These are phyloP conservation scores for Todiramphus chloris DNA, from an alignment of 2,113 vertebrate genomes.

Conservation along the genomic window DNA sequence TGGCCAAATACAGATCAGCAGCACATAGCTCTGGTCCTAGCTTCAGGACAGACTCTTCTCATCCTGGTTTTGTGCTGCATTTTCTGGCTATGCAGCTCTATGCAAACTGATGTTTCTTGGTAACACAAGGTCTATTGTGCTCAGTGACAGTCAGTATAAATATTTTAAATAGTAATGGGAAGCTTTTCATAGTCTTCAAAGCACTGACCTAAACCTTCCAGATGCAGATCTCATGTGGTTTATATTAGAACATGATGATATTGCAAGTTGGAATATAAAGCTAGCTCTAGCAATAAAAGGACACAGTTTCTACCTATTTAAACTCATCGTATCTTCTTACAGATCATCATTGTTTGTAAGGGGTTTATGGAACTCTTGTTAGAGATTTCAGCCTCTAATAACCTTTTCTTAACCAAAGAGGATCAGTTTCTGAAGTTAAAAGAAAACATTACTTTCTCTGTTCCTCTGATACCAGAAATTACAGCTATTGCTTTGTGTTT, in stretches of 20 bases:
- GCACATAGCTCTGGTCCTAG: neutral
- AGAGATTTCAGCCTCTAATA: neutral
- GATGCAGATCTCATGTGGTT: conserved; percentile 12
- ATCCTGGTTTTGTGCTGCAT: neutral
- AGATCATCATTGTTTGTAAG: neutral
- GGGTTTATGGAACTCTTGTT: neutral
- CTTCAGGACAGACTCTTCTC: neutral
- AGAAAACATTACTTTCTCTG: neutral
- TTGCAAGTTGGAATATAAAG: neutral
- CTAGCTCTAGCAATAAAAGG: neutral
- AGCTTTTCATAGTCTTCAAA: conserved; percentile 62
- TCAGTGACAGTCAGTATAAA: conserved; percentile 18
- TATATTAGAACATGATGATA: conserved; percentile 15
- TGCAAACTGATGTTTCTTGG: neutral
- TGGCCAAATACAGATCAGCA: neutral
- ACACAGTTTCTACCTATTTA: neutral
- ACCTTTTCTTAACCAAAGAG: neutral
- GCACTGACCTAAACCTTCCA: conserved; percentile 17
- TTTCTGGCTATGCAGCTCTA: neutral
- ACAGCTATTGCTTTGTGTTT: neutral
- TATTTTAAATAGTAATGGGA: conserved; percentile 34
- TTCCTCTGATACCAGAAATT: neutral
- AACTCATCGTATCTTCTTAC: neutral
- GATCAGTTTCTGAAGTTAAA: neutral
- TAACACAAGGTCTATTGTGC: neutral